phyloP scores from a whole-genome alignment of 2,113 vertebrate genomes.

The Pomatorhinus ruficollis region DNA sequence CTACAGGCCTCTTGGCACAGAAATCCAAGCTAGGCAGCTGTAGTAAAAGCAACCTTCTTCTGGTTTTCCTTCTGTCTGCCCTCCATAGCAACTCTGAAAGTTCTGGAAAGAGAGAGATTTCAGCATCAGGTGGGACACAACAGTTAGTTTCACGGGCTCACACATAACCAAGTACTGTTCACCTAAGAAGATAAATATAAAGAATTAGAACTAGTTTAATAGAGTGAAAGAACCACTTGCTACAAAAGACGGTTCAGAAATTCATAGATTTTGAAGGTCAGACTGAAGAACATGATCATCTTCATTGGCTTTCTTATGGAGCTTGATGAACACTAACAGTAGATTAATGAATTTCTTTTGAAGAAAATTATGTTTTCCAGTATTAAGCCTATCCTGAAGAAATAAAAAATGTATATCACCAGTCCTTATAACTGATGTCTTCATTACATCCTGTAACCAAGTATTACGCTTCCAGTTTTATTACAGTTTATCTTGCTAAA shows the following conservation, averaged over 20 bases:
- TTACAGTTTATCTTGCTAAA: background rate
- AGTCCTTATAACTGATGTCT: background rate
- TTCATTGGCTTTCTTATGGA: background rate
- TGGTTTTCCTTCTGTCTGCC: background rate
- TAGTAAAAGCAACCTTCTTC: background rate
- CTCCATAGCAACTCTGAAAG: background rate
- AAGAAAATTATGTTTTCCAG: background rate
- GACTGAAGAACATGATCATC: background rate
- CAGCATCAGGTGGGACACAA: background rate
- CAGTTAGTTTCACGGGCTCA: background rate
- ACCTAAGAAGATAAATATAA: background rate
- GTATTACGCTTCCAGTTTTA: background rate
- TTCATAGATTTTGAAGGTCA: background rate
- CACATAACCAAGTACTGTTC: background rate
- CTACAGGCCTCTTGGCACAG: background rate
- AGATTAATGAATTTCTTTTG: background rate
- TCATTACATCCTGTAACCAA: background rate
- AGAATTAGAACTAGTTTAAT: background rate
- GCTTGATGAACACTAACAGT: background rate
- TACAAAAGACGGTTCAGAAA: background rate
- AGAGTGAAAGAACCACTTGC: background rate
- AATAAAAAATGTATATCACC: background rate
- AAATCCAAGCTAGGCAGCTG: background rate
- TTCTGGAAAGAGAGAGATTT: background rate
- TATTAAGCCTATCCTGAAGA: background rate